Conservation (phyloP, 1,140 invertebrate species). For the Pseudomyrmex sp. region DNA sequence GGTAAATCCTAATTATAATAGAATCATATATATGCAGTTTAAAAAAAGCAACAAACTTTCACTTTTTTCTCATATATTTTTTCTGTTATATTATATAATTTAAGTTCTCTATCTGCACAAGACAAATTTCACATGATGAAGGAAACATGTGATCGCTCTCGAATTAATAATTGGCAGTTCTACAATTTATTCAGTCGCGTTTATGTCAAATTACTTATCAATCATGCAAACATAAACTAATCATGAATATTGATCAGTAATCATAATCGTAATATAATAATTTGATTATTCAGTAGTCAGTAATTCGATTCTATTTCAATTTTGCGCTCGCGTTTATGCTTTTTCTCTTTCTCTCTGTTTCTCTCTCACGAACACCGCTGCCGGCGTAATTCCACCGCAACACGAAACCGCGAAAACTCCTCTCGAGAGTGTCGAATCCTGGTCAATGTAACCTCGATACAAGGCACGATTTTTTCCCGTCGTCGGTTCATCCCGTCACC, state of each 20-base stretch:
- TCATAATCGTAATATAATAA: background rate
- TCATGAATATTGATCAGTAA: slow-evolving; percentile 10
- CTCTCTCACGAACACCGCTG: background rate
- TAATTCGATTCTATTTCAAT: background rate
- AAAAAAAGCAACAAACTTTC: no score
- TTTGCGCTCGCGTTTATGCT: background rate
- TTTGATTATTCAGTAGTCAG: slow-evolving; percentile 9
- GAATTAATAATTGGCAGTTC: background rate
- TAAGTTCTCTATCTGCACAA: no score
- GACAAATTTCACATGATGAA: no score
- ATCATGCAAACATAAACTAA: background rate
- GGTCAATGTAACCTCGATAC: slow-evolving; percentile 66
- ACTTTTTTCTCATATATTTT: no score
- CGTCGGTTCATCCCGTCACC: slow-evolving; percentile 1
- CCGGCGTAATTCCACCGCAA: background rate
- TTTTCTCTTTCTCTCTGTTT: no score
- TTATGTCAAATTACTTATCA: slow-evolving; percentile 4
- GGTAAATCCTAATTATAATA: no score
- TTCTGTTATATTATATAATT: no score
- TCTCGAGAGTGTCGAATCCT: slow-evolving; percentile 54
- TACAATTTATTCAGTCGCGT: background rate
- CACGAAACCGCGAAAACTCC: slow-evolving; percentile 40
- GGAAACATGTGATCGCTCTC: slow-evolving; percentile 1
- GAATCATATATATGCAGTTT: no score
- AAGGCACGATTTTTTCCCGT: slow-evolving; percentile 58